Evolutionary conservation across 30 jellyfish, hydroid and myxozoan genomes (phyloP), one percentile per base, ranked within the genome.

Genomic region (Turritopsis rubra): DNA sequence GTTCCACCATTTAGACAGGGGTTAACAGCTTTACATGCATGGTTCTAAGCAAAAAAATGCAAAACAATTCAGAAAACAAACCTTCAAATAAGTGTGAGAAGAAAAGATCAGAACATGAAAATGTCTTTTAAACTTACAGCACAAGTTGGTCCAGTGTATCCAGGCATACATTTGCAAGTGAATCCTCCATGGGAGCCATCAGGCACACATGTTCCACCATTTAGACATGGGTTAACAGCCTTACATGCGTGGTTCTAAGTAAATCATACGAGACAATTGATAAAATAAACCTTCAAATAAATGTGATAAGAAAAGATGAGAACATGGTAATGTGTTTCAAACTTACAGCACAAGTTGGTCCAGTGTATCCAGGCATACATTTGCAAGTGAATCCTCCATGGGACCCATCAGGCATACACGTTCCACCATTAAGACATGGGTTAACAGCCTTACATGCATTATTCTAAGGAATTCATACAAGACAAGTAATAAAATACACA

Each of bases 1-100:
- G 53, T 80, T 23, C 96, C 96, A 7, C 79, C 87, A 27, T 84
- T 89, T 66, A 82, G 89, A 65, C 96, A 89, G n/a, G 96, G 96
- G 31, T 89, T 87, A 66, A 90, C 92, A 25, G 86, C 87, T 60
- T 60, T 60, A 60, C 73, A 60, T 21, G 73, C 73, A 23, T 60
- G 73, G 0, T 60, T 60, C 73, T 60, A 23, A 60, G 73, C 22
- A 60, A 60, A 23, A 60, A 60, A 60, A 60, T 18, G 21, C 21
- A 18, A 60, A 18, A 18, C 73, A 60, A 18, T 21, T 60, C 21
- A 18, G 73, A 60, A 60, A 23, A 60, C 21, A 60, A 60, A 18
- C 73, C 21, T 60, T 18, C 73, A 18, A 23, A 18, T 60, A 21
- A 60, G 19, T 60, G 21, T 60, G 73, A 18, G 21, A 18, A 60